Evolutionary conservation across 2,797 vertebrate species (phyloP), one percentile per base, ranked within the genome.

Genomic region (Oreonectes daqikongensis): DNA sequence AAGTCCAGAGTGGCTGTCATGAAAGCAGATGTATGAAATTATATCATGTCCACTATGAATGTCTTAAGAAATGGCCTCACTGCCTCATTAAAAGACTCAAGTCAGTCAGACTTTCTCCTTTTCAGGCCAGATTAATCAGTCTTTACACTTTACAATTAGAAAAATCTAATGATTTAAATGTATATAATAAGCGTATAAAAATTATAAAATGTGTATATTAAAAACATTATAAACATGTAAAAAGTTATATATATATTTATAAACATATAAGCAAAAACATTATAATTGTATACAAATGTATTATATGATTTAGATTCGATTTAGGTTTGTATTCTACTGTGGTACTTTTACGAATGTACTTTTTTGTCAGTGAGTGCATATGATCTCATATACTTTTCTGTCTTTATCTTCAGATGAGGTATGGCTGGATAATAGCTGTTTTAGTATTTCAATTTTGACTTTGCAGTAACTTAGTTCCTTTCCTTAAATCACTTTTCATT

Each of bases 1-100:
- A 92, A 93, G 92, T 90, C 91, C 90, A 90, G 88, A 90, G 88
- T 91, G 89, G 84, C 87, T 81, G 69, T 92, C 91, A 90, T 91
- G 89, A 92, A 93, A 92, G 91, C 85, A 72, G 84, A 90, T 90
- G 89, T 91, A 86, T 90, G 89, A 92, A 91, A 89, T 91, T 89
- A 89, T 89, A 92, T 91, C 87, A 89, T 91, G 88, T 89, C 88
- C 87, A 89, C 90, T 91, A 91, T 91, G 85, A 90, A 91, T 86
- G 89, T 90, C 90, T 90, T 50, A 88, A 88, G 89, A 28, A 85
- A 86, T 85, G 65, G 83, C 66, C 81, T 87, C 68, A 60, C 46
- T 79, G 83, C 66, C 81, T 87, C 70, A 60, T 52, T 79, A 66
- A 75, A 69, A 64, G 79, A 84, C 68, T 85, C 82, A 75, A 80